Evolutionary conservation across 53 echinoderm and acorn worm species (phyloP).

Genomic region (Patiria pectinifera): DNA sequence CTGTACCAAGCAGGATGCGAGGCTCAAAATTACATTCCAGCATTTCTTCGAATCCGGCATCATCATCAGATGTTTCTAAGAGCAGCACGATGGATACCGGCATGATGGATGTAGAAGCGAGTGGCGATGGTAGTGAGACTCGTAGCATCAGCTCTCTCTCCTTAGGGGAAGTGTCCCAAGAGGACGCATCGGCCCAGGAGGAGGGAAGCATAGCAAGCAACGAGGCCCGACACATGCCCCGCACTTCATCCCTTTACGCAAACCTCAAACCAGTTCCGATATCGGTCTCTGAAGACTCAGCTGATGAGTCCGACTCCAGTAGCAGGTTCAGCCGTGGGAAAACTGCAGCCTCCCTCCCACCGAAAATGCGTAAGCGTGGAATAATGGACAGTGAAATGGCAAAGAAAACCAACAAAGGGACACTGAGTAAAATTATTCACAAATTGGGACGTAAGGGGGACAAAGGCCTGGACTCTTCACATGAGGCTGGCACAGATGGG

Average conservation of each 20-base stretch:
- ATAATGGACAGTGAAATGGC: constrained; percentile 32
- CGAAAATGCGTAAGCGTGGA: constrained; percentile 63
- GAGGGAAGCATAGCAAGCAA: constrained; percentile 16
- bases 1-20: constrained; percentile 16
- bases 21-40: constrained; percentile 4
- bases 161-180: constrained; percentile 48
- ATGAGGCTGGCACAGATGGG: neutral
- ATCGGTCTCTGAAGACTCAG: constrained; percentile 20
- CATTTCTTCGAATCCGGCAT: neutral
- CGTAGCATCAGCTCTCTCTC: neutral
- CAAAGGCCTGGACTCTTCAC: constrained; percentile 36
- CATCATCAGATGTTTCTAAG: neutral
- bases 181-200: constrained; percentile 51
- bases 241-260: constrained; percentile 40
- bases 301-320: constrained; percentile 30
- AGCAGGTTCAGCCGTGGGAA: constrained; percentile 22
- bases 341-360: constrained; percentile 65
- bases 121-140: neutral
- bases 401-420: constrained; percentile 37
- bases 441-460: constrained; percentile 50
- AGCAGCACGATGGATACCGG: neutral
- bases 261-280: neutral
- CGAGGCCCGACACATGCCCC: constrained; percentile 1
- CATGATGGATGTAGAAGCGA: neutral
- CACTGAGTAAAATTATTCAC: constrained; percentile 52